These are phyloP conservation scores for Manis javanica DNA, from an alignment of 2,797 vertebrate species.

Conservation along the genomic window DNA sequence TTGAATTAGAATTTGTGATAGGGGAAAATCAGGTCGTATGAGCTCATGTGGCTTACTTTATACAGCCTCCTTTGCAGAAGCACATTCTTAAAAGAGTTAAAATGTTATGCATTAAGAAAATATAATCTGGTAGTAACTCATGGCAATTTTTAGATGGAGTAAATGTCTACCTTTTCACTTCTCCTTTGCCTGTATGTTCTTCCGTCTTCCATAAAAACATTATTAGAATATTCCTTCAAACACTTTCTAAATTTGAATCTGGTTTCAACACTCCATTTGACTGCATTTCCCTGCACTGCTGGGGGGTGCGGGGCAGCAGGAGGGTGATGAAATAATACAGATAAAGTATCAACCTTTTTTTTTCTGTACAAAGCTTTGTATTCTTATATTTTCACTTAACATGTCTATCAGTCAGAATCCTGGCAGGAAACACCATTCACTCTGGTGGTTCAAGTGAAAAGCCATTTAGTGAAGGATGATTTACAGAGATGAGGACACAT, in stretches of 20 bases:
- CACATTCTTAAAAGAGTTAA: not conserved
- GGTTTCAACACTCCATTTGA: not conserved
- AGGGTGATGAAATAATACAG: not conserved
- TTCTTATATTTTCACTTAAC: not conserved
- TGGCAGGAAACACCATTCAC: not conserved
- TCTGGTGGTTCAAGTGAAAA: not conserved
- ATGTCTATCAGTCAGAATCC: not conserved
- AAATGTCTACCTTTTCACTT: not conserved
- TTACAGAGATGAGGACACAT: not conserved
- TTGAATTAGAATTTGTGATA: slow-evolving; percentile 24
- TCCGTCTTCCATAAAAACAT: not conserved
- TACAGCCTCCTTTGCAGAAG: not conserved
- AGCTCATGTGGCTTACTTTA: slow-evolving; percentile 67
- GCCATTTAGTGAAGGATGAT: not conserved
- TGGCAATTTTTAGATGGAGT: not conserved
- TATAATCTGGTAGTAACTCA: not conserved
- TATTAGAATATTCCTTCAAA: not conserved
- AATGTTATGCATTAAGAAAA: not conserved
- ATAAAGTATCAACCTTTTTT: not conserved
- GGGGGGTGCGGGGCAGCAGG: not conserved
- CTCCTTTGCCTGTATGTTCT: not conserved
- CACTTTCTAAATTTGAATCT: slow-evolving; percentile 62
- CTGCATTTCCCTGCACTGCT: not conserved
- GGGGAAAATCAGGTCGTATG: slow-evolving; percentile 60
- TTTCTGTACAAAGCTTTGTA: not conserved